Percentiles rank a stretch among this genome's conserved stretches.
Evolutionary conservation across 53 echinoderm and acorn worm genomes (phyloP).

Genomic region (Echinometra lucunter): DNA sequence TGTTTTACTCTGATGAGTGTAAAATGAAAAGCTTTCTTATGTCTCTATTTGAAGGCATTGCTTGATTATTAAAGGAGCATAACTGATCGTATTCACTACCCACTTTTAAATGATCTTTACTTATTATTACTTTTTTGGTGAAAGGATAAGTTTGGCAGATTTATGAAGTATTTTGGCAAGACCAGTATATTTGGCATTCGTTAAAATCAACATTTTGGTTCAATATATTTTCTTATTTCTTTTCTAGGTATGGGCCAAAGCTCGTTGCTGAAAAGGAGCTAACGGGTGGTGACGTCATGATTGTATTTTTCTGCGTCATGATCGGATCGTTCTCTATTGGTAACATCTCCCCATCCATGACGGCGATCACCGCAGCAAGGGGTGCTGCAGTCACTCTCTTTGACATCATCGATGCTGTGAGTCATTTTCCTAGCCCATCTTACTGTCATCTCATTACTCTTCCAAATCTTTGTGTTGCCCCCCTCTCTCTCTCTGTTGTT

Average conservation of each 20-base stretch:
- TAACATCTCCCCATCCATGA: constrained; percentile 67
- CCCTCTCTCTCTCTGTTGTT: background rate
- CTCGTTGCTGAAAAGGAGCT: constrained; percentile 58
- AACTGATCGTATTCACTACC: too few relatives aligned
- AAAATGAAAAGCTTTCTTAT: too few relatives aligned
- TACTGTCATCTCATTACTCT: background rate
- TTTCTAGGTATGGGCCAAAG: constrained; percentile 74
- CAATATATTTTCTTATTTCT: background rate
- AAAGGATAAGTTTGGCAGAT: too few relatives aligned
- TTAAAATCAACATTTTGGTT: too few relatives aligned
- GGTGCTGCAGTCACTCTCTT: constrained; percentile 72
- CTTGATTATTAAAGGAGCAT: too few relatives aligned
- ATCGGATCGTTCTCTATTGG: constrained; percentile 80
- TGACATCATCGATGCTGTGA: constrained; percentile 74
- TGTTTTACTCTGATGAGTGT: too few relatives aligned
- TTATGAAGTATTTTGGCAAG: too few relatives aligned
- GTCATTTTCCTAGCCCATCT: background rate
- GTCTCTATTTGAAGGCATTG: too few relatives aligned
- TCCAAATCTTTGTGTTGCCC: background rate
- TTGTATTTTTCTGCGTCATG: constrained; percentile 81
- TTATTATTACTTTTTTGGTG: too few relatives aligned
- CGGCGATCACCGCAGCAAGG: constrained; percentile 68
- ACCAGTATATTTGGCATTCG: too few relatives aligned
- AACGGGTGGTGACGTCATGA: constrained; percentile 72
- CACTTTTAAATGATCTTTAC: too few relatives aligned